A percentile compares a stretch with the other conserved stretches of the same genome.
Evolutionary conservation across 2,888 invertebrate species (phyloP).

Genomic region (Noctua pronuba): DNA sequence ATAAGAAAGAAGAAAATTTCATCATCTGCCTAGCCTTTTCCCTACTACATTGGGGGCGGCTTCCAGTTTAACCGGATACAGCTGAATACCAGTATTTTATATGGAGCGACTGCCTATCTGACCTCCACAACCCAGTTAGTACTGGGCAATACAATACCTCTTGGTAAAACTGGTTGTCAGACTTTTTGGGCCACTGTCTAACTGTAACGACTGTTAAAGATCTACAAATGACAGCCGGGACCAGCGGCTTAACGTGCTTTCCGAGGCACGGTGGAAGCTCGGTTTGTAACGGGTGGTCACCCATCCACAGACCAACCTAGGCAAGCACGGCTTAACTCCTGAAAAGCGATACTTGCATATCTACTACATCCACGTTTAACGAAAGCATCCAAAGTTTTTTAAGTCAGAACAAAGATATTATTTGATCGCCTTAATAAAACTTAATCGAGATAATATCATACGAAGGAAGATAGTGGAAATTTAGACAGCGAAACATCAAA

Average conservation of each 20-base stretch:
- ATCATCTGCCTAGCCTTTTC: too few relatives aligned
- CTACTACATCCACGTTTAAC: not conserved
- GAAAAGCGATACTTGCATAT: not conserved
- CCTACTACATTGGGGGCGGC: too few relatives aligned
- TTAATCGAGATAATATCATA: conserved; percentile 45
- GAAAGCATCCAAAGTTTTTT: not conserved
- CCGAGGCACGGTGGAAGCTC: not conserved
- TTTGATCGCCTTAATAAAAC: conserved; percentile 23
- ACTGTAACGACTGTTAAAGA: too few relatives aligned
- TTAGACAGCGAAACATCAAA: conserved; percentile 67
- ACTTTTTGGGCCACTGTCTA: too few relatives aligned
- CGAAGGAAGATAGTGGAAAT: conserved; percentile 45
- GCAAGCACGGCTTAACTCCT: not conserved
- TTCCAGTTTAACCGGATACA: too few relatives aligned
- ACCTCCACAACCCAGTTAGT: too few relatives aligned
- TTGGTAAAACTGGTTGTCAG: too few relatives aligned
- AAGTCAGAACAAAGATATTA: not conserved
- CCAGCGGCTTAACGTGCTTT: not conserved
- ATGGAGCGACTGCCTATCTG: too few relatives aligned
- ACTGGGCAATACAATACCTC: too few relatives aligned
- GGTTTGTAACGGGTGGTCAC: not conserved
- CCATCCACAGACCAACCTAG: not conserved
- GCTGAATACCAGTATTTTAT: too few relatives aligned
- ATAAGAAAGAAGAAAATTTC: not conserved
- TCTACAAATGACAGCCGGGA: not conserved